phyloP scores from a whole-genome alignment of 2,113 vertebrate genomes.

The Dipodomys merriami region DNA sequence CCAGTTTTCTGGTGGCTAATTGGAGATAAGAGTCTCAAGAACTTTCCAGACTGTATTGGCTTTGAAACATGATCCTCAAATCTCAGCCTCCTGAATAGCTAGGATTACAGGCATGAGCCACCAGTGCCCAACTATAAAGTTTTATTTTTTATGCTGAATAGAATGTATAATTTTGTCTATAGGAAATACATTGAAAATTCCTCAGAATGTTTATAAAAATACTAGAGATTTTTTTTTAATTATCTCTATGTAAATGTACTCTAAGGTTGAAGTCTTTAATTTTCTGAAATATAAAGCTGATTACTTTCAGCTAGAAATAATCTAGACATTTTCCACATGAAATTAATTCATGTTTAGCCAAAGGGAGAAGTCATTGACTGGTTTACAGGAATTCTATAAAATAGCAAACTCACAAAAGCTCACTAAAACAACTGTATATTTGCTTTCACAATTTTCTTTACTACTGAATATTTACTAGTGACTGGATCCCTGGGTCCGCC shows the following conservation, averaged over 20 bases:
- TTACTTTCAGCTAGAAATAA: slow-evolving; percentile 38
- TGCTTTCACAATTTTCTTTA: slow-evolving; percentile 31
- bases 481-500: neutral
- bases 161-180: neutral
- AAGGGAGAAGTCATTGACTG: slow-evolving; percentile 9
- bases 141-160: neutral
- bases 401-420: slow-evolving; percentile 10
- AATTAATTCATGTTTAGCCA: slow-evolving; percentile 40
- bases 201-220: slow-evolving; percentile 41
- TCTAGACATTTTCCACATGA: slow-evolving; percentile 53
- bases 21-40: no score
- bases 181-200: slow-evolving; percentile 55
- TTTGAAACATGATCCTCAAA: no score
- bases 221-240: slow-evolving; percentile 45
- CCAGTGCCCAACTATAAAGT: no score
- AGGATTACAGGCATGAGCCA: no score
- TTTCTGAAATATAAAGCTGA: slow-evolving; percentile 59
- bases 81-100: no score
- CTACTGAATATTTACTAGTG: neutral
- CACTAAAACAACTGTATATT: neutral
- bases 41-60: no score
- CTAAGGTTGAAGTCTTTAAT: slow-evolving; percentile 6
- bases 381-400: slow-evolving; percentile 44
- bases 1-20: no score
- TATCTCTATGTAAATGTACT: slow-evolving; percentile 57